Evolutionary conservation across 2,797 vertebrate genomes (phyloP).

Genomic region (Dipus sagitta): DNA sequence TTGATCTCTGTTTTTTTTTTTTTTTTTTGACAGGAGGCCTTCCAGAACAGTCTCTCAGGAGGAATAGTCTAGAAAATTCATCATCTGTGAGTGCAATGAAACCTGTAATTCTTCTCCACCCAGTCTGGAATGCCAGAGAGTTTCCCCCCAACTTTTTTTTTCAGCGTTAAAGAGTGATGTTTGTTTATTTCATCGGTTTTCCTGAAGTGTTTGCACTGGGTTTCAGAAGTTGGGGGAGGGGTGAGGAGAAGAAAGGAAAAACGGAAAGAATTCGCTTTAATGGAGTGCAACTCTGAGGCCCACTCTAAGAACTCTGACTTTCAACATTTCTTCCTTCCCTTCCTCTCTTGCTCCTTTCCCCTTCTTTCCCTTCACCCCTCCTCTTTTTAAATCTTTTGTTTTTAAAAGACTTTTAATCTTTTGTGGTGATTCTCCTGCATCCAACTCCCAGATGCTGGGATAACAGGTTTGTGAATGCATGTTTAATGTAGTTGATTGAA

Average conservation of each 20-base stretch:
- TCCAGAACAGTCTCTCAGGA: constrained; percentile 71
- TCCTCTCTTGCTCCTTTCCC: rapidly evolving
- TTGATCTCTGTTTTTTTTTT: constrained; percentile 66
- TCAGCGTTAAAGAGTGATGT: background rate
- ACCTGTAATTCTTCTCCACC: constrained; percentile 55
- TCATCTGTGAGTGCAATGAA: constrained; percentile 61
- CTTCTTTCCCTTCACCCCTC: background rate
- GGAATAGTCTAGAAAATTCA: constrained; percentile 56
- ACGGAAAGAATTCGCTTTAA: background rate
- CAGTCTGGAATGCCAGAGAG: constrained; percentile 54
- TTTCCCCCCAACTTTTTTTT: constrained; percentile 39
- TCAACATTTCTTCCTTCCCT: background rate
- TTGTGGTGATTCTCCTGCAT: background rate
- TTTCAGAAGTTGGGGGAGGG: background rate
- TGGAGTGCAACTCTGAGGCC: background rate
- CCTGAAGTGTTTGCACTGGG: constrained; percentile 32
- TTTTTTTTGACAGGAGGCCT: constrained; percentile 67
- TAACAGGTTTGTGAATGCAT: background rate
- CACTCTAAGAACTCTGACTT: background rate
- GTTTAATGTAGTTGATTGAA: background rate
- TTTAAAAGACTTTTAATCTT: background rate
- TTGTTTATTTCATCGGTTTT: constrained; percentile 55
- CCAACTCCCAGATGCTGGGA: background rate
- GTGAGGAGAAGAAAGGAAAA: background rate
- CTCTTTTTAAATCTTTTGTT: background rate